Percentiles rank a stretch among this genome's conserved stretches.
phyloP scores from a whole-genome alignment of 2,888 invertebrate species.

The Cheilosia grossa region DNA sequence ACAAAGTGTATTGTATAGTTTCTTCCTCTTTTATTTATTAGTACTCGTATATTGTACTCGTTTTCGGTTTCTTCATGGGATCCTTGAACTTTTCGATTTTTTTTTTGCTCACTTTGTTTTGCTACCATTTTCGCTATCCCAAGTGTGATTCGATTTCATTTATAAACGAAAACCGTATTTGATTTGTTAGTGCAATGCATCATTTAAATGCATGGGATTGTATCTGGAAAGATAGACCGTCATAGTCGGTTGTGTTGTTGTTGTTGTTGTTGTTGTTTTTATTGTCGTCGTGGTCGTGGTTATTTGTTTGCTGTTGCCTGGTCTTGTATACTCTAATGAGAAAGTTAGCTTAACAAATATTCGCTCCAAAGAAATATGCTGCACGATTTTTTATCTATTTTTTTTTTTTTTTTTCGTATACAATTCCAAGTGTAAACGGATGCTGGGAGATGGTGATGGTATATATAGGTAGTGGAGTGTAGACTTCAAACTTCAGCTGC shows the following conservation, averaged over 20 bases:
- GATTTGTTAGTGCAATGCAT: conserved; percentile 34
- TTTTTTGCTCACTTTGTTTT: conserved; percentile 44
- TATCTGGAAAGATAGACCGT: not conserved
- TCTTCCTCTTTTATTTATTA: not conserved
- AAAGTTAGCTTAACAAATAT: conserved; percentile 55
- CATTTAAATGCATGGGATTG: conserved; percentile 36
- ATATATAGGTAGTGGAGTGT: too few relatives aligned
- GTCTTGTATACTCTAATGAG: conserved; percentile 56
- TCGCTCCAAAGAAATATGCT: conserved; percentile 56
- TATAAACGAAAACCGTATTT: conserved; percentile 26
- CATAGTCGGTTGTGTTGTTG: not conserved
- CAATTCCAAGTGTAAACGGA: conserved; percentile 50
- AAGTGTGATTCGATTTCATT: conserved; percentile 45
- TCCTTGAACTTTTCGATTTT: conserved; percentile 67
- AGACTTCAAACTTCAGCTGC: conserved; percentile 27
- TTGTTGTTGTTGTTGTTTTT: conserved; percentile 16
- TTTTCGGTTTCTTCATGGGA: conserved; percentile 51
- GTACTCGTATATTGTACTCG: conserved; percentile 2
- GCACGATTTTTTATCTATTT: conserved; percentile 62
- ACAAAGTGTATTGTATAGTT: conserved; percentile 25
- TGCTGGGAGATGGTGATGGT: conserved; percentile 41
- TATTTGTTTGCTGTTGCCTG: conserved; percentile 35
- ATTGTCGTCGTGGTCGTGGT: conserved; percentile 40
- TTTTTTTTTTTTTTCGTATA: conserved; percentile 1
- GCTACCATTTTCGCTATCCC: conserved; percentile 21